Evolutionary conservation across 1,140 invertebrate species (phyloP), one percentile per base, ranked within the genome.

Genomic region (Theocolax elegans): DNA sequence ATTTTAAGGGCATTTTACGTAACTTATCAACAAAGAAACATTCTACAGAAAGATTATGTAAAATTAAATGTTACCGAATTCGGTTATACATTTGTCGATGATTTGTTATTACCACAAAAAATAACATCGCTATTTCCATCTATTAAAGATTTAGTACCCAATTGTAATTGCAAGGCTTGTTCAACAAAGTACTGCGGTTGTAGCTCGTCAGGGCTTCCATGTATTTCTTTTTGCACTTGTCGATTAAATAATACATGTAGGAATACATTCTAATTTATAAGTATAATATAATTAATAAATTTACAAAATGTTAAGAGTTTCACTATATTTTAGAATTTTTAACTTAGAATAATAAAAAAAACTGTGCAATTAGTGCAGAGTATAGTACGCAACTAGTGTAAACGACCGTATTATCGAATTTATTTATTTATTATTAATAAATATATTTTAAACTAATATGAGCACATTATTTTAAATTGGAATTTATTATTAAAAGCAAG

Each of bases 231-330:
- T 15, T 56, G 53, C 31, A 31, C 15, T 17, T 56, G 53, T 56
- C 25, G 23, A n/a, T 25, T 13, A 35, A n/a, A 35, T 7, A 17
- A 27, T 17, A 27, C 15, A 12, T 56, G 27, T 31, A 56, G 31
- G 31, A 56, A 56, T 51, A n/a, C 3, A 46, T 51, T 25, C 21
- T 29, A n/a, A 54, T 23, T 51, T 29, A n/a, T n/a, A n/a, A n/a
- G n/a, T n/a, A n/a, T n/a, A n/a, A n/a, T n/a, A n/a, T n/a, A n/a
- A n/a, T n/a, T n/a, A n/a, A n/a, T n/a, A n/a, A n/a, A n/a, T n/a
- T n/a, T n/a, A n/a, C n/a, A n/a, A n/a, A n/a, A n/a, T n/a, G n/a
- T n/a, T n/a, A n/a, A n/a, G n/a, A n/a, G n/a, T n/a, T n/a, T n/a
- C n/a, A n/a, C n/a, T n/a, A n/a, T n/a, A n/a, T n/a, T n/a, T n/a